These are phyloP conservation scores for Poeciliopsis turrubarensis DNA, from an alignment of 2,113 vertebrate genomes.

Conservation along the genomic window DNA sequence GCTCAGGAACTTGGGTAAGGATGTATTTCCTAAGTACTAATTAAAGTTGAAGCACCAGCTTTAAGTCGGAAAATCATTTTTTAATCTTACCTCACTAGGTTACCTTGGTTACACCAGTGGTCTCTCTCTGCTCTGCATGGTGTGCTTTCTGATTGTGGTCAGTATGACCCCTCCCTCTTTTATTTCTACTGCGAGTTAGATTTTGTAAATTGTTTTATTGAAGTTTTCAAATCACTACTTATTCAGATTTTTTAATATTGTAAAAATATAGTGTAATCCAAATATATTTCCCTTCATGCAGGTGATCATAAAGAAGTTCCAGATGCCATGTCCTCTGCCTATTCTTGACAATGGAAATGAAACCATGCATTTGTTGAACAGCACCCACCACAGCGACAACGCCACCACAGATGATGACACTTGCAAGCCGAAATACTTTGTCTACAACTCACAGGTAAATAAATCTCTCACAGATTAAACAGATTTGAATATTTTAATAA, in stretches of 20 bases:
- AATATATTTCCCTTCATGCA: slow-evolving; percentile 40
- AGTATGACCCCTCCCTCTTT: slow-evolving; percentile 50
- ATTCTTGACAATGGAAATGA: slow-evolving; percentile 68
- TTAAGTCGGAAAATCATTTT: neutral
- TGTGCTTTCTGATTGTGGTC: slow-evolving; percentile 98
- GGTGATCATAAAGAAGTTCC: slow-evolving; percentile 97
- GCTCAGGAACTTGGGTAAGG: slow-evolving; percentile 92
- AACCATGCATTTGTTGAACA: slow-evolving; percentile 80
- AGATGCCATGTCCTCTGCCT: slow-evolving; percentile 86
- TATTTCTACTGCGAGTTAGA: neutral
- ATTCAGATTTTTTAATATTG: too few species aligned
- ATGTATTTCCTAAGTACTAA: neutral
- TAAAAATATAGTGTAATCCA: too few species aligned
- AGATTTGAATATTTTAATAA: neutral
- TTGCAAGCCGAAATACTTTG: slow-evolving; percentile 91
- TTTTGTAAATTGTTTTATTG: neutral
- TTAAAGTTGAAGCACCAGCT: neutral
- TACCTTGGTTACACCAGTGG: slow-evolving; percentile 98
- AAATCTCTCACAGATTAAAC: neutral
- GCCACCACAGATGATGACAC: slow-evolving; percentile 71
- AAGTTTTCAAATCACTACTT: too few species aligned
- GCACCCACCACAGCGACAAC: slow-evolving; percentile 38
- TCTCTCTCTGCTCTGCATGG: slow-evolving; percentile 95
- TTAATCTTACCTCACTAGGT: slow-evolving; percentile 70
- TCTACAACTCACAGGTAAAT: slow-evolving; percentile 95